These are phyloP conservation scores for Ceramica pisi DNA, from an alignment of 2,888 invertebrate species.

Conservation along the genomic window DNA sequence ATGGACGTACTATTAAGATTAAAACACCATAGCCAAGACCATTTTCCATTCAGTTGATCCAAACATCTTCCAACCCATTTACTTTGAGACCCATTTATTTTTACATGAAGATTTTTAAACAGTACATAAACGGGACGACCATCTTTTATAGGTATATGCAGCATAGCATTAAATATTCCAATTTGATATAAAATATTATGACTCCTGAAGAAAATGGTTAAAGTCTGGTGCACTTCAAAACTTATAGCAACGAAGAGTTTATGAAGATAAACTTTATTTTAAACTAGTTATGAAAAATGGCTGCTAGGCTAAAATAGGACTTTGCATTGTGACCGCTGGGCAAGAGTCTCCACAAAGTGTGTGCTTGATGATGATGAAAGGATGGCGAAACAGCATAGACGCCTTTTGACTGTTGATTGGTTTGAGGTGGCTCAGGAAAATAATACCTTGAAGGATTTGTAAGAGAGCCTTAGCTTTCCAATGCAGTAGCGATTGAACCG, in stretches of 20 bases:
- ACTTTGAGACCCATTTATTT: constrained; percentile 12
- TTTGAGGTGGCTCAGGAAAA: too few species aligned
- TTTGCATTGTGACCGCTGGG: too few species aligned
- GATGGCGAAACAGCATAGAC: too few species aligned
- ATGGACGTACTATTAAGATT: not conserved
- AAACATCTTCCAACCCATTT: constrained; percentile 17
- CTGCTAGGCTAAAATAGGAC: too few species aligned
- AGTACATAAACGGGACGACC: constrained; percentile 27
- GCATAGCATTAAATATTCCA: constrained; percentile 37
- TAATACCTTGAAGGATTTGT: too few species aligned
- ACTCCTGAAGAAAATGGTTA: constrained; percentile 14
- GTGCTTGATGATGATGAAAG: too few species aligned
- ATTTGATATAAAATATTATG: constrained; percentile 47
- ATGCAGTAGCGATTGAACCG: too few species aligned
- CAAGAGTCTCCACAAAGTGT: too few species aligned
- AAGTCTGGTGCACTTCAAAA: constrained; percentile 5
- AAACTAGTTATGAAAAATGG: not conserved
- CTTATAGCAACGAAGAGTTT: not conserved
- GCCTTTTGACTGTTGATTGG: too few species aligned
- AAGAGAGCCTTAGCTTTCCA: too few species aligned
- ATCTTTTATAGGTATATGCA: constrained; percentile 28
- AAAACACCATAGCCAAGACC: not conserved
- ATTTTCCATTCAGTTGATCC: constrained; percentile 13
- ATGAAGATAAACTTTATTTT: not conserved
- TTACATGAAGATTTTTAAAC: constrained; percentile 38